Evolutionary conservation across 2,113 vertebrate genomes (phyloP), one percentile per base, ranked within the genome.

Genomic region (Rana temporaria): DNA sequence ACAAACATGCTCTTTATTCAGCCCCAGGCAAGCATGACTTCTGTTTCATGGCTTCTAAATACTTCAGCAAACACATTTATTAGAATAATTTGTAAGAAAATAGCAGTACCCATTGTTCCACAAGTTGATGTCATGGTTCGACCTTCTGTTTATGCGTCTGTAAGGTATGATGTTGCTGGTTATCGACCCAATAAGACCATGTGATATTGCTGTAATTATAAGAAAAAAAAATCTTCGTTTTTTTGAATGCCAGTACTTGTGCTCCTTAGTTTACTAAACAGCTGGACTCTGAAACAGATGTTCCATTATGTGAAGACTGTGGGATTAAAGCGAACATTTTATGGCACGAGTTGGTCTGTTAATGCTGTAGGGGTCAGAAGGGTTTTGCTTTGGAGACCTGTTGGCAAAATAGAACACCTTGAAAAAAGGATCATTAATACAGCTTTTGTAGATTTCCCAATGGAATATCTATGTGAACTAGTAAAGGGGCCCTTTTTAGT

Each of bases 1-100:
- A 83, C 71, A 83, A 83, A 83, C 81, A 83, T 62, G 53, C 52
- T 68, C 48, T 59, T 48, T 66, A 83, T 83, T 66, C 71, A 76
- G 56, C 72, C 53, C 22, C 63, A 83, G 64, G 72, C 81, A 83
- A 68, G 71, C 81, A 76, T 83, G 72, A 38, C 63, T 66, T 56
- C 48, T 82, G 24, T 19, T 59, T 66, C 30, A 55, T n/a, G 48
- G 60, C 80, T 74, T 82, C 76, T 75, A 32, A 32, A 76, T 75
- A 68, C 55, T 76, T 83, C 53, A 83, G 70, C 70, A 82, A 82
- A 65, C 71, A 82, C 42, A 67, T 66, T 69, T 82, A 67, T 66
- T 34, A 59, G 56, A 75, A 65, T 30, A 30, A 22, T 60, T 66
- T 48, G 19, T 55, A 60, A 67, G 38, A 80, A 69, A 81, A 63